phyloP scores from a whole-genome alignment of 1,140 invertebrate genomes.

The Halesus radiatus region DNA sequence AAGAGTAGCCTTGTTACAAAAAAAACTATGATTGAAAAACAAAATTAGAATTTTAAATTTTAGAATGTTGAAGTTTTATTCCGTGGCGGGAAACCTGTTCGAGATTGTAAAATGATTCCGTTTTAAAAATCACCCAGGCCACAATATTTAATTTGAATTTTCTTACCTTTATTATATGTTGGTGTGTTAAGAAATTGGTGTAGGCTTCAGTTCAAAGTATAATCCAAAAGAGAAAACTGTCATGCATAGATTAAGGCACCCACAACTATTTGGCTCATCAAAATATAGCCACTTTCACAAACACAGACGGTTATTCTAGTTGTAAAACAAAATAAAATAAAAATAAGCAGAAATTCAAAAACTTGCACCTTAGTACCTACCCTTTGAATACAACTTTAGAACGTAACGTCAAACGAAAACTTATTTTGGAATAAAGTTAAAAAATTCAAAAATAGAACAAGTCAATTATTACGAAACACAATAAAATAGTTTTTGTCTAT shows the following conservation, averaged over 20 bases:
- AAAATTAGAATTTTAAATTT: constrained; percentile 19
- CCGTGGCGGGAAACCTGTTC: constrained; percentile 5
- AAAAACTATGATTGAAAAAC: background rate
- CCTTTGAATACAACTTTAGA: no score
- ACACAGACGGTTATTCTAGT: constrained; percentile 3
- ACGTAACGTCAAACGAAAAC: background rate
- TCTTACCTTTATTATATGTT: constrained; percentile 1
- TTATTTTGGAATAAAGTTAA: constrained; percentile 1
- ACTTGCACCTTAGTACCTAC: background rate
- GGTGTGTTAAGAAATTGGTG: background rate
- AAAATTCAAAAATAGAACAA: background rate
- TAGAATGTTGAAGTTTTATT: constrained; percentile 19
- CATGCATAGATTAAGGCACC: constrained; percentile 14
- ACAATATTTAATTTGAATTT: background rate
- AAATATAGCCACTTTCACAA: constrained; percentile 12
- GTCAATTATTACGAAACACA: background rate
- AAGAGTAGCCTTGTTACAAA: no score
- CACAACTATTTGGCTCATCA: constrained; percentile 4
- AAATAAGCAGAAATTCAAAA: background rate
- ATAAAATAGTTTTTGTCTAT: background rate
- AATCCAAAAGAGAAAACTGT: constrained; percentile 32
- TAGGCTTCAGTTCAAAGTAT: background rate
- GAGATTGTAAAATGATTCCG: background rate
- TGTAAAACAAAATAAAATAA: background rate
- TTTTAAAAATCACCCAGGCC: background rate